Evolutionary conservation across 92 coral and sea anemone genomes (phyloP).

Genomic region (Zoanthus sociatus): DNA sequence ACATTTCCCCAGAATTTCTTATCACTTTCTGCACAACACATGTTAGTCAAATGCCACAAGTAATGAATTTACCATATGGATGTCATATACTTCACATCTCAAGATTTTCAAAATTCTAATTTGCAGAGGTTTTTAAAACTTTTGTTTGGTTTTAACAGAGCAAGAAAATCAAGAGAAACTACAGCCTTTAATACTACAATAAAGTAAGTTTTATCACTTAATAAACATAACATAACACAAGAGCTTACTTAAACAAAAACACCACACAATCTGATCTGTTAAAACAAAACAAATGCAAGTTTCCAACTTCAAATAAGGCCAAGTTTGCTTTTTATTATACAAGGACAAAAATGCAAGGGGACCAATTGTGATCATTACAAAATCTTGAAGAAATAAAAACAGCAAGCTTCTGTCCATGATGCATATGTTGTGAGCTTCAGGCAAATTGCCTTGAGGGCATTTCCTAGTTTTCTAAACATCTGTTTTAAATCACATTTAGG

Average conservation of each 20-base stretch:
- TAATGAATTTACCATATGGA: conserved; percentile 25
- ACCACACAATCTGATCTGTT: neutral
- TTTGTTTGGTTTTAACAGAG: no score
- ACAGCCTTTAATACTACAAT: neutral
- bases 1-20: neutral
- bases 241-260: neutral
- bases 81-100: neutral
- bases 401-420: neutral
- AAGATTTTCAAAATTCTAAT: no score
- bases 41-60: conserved; percentile 9
- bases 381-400: neutral
- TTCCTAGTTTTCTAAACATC: conserved; percentile 19
- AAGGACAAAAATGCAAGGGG: neutral
- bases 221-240: neutral
- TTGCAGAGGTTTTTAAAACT: no score
- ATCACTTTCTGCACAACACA: conserved; percentile 27
- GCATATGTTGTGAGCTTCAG: neutral
- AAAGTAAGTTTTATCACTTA: neutral
- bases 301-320: neutral
- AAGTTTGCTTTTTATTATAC: neutral
- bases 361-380: neutral
- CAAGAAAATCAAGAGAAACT: neutral
- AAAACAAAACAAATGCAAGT: neutral
- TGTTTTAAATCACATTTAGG: conserved; percentile 31
- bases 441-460: conserved; percentile 38